phyloP scores from a whole-genome alignment of 2,888 invertebrate species.

The Lepas anatifera region DNA sequence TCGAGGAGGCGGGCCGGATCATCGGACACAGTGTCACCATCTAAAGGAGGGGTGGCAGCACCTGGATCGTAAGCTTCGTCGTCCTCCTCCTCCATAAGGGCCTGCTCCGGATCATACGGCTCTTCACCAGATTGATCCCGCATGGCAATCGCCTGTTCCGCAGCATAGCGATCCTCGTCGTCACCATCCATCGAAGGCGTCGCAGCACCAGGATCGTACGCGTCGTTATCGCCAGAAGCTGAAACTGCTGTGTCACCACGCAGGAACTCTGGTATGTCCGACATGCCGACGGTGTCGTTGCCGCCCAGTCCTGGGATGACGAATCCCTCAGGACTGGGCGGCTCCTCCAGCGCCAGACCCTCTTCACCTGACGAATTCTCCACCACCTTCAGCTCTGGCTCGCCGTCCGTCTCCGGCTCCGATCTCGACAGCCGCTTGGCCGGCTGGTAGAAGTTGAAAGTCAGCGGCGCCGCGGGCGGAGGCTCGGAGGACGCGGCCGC shows the following conservation, averaged over 20 bases:
- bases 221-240: too few relatives aligned
- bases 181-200: too few relatives aligned
- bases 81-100: not conserved
- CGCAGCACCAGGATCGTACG: too few relatives aligned
- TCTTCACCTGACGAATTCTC: not conserved
- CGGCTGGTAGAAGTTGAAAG: not conserved
- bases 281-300: not conserved
- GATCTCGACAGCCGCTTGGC: not conserved
- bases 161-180: too few relatives aligned
- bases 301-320: not conserved
- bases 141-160: too few relatives aligned
- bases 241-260: too few relatives aligned
- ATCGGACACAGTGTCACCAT: not conserved
- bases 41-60: not conserved
- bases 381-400: not conserved
- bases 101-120: not conserved
- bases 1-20: not conserved
- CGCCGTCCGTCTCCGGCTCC: not conserved
- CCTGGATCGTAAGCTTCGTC: not conserved
- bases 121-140: too few relatives aligned
- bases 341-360: not conserved
- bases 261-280: not conserved
- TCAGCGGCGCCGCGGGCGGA: too few relatives aligned
- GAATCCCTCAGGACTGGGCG: not conserved
- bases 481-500: too few relatives aligned